Conservation (phyloP, 2,797 vertebrate species). For the Muraenolepis orangiensis region DNA sequence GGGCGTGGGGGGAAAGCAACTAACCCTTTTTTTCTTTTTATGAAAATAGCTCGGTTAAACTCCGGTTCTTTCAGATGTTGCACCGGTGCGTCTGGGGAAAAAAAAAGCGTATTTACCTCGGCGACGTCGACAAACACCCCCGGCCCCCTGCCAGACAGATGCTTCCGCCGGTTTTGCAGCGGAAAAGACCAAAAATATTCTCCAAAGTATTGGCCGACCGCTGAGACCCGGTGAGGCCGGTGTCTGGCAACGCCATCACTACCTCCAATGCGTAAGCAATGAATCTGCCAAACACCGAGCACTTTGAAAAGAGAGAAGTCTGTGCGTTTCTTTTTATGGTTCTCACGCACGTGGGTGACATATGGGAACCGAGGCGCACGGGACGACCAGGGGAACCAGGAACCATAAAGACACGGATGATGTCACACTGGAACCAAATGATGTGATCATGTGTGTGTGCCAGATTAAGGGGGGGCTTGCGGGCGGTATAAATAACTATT, state of each 20-base stretch:
- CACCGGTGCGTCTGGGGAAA: constrained; percentile 45
- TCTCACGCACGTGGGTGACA: constrained; percentile 35
- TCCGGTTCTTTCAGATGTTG: constrained; percentile 51
- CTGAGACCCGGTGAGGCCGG: constrained; percentile 36
- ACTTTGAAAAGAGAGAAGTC: constrained; percentile 34
- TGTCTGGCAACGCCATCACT: constrained; percentile 55
- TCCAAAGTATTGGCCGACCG: constrained; percentile 4
- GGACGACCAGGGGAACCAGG: too few relatives aligned
- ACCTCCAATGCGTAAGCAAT: constrained; percentile 54
- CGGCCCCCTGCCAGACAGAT: constrained; percentile 39
- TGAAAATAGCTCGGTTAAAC: constrained; percentile 57
- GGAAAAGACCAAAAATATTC: too few relatives aligned
- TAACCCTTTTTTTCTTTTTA: constrained; percentile 33
- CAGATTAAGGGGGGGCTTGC: neutral
- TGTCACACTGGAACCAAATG: neutral
- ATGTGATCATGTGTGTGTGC: neutral
- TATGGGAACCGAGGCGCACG: constrained; percentile 35
- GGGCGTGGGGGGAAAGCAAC: constrained; percentile 42
- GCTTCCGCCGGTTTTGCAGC: too few relatives aligned
- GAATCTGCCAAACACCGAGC: constrained; percentile 33
- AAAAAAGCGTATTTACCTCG: constrained; percentile 59
- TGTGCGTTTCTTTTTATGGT: constrained; percentile 41
- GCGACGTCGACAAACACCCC: constrained; percentile 54
- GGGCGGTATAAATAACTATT: neutral
- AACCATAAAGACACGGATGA: constrained; percentile 15